Evolutionary conservation across 2,888 invertebrate species (phyloP), one percentile per base, ranked within the genome.

Genomic region (Hipparchia semele): DNA sequence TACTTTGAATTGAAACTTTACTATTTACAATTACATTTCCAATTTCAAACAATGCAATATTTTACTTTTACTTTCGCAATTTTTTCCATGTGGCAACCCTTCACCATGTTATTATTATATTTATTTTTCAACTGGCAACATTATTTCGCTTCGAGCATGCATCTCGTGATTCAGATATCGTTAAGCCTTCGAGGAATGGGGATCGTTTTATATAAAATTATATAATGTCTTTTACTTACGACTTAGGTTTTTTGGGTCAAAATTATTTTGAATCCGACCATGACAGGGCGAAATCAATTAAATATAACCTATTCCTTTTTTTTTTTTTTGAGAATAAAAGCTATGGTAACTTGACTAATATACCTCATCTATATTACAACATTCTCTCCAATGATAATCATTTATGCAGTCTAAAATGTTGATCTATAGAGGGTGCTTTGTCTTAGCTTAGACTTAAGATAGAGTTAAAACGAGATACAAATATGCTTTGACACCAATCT

Each of bases 71-170:
- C 7, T n/a, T 61, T 61, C n/a, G n/a, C 12, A 12, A 12, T 46
- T 46, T 62, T 46, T 64, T 64, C 9, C 62, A 45, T 54, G 12
- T 72, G 68, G 68, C 62, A 72, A 72, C 74, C 74, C 74, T 70
- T 72, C 74, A 74, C 74, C 72, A 13, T 65, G 53, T 10, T 39
- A 33, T 23, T 39, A 61, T 39, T 60, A n/a, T 8, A 39, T n/a
- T 45, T 9, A 6, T 49, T 23, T 64, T 66, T 13, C 2, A 65
- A 23, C 10, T 59, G 56, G 56, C 12, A 66, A 62, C 69, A 74
- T 23, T 64, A 39, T 10, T 23, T 23, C 23, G 54, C 45, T 68
- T 64, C 56, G 51, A 39, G 59, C 74, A 74, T 74, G 74, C 74
- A 74, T 39, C 13, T 49, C 6, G 23, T 60, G 23, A 54, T 13